Evolutionary conservation across 2,888 invertebrate species (phyloP), one percentile per base, ranked within the genome.

Genomic region (Itoplectis maculator): DNA sequence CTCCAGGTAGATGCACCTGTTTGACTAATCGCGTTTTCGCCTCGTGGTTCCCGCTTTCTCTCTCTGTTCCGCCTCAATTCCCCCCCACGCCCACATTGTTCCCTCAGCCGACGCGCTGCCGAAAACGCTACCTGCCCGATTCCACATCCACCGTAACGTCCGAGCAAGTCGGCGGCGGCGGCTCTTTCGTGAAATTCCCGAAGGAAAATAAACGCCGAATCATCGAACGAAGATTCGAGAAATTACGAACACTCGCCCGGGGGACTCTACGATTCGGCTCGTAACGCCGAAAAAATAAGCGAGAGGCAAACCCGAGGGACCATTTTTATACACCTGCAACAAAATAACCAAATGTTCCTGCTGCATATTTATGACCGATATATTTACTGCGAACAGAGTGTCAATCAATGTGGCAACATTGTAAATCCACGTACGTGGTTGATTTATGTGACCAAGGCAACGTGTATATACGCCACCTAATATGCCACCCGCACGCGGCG

Each of bases 1-100:
- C 13, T 13, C 49, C 79, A 65, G 66, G 73, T 85, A 85, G 87
- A 85, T 74, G 66, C 63, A 88, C 86, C 89, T 77, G 81, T 88
- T 88, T 20, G 29, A 37, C 15, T 15, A 42, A 89, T 88, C 88
- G 89, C 35, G 88, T 42, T n/a, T 42, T 2, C 9, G 49, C 51
- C 23, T n/a, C n/a, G 47, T 47, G 11, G 45, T 23, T 65, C 45
- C 86, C 86, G 84, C 80, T 79, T 83, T 79, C 85, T 42, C 77
- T 54, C 73, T 78, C 63, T 59, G 59, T 73, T 42, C 15, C 37
- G 68, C 73, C n/a, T n/a, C n/a, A n/a, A n/a, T n/a, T n/a, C n/a
- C n/a, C n/a, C n/a, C n/a, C n/a, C 73, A 78, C 81, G 73, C 77
- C 81, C 59, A 73, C 66, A 35, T 73, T 47, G 13, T 73, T 73